Evolutionary conservation across 2,888 invertebrate genomes (phyloP), one percentile per base, ranked within the genome.

Genomic region (Ischnus inquisitorius): DNA sequence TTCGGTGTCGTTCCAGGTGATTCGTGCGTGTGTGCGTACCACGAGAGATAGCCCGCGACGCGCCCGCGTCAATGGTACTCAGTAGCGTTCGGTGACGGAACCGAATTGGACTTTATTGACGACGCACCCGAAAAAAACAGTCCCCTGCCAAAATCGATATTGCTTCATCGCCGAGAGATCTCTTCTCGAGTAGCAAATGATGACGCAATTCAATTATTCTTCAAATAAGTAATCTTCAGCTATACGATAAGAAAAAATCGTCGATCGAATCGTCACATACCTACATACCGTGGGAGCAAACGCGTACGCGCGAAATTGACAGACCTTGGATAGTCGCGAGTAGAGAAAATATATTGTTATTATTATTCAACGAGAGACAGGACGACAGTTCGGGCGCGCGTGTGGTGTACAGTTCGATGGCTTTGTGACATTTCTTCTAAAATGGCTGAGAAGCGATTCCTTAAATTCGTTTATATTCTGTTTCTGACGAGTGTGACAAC

Each of bases 371-470:
- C 34, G 34, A 34, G 34, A 34, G 34, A 34, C 34, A 34, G 34
- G 34, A 34, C 34, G 34, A n/a, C n/a, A 34, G 34, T 8, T 34
- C 6, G 34, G 34, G 34, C 34, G 34, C 34, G 34, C 8, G 34
- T 34, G 8, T 4, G 4, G 34, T 25, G 28, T 22, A 14, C 14
- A 12, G 14, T 25, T 60, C 28, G 14, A 60, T 60, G 60, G 60
- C 60, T 60, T n/a, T 60, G 60, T 60, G 74, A 68, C 71, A 5
- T 25, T 79, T 64, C 39, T n/a, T 6, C 81, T 48, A 88, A 88
- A 79, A 90, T 90, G 89, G 85, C 86, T 8, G 84, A 72, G 43
- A 41, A 74, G 12, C 69, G 39, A 62, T 67, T 76, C 71, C 51
- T 51, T 41, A 85, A 69, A 64, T 75, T 87, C 57, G 83, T 87